Conservation (phyloP, 2,797 vertebrate species). For the Acipenser oxyrinchus region DNA sequence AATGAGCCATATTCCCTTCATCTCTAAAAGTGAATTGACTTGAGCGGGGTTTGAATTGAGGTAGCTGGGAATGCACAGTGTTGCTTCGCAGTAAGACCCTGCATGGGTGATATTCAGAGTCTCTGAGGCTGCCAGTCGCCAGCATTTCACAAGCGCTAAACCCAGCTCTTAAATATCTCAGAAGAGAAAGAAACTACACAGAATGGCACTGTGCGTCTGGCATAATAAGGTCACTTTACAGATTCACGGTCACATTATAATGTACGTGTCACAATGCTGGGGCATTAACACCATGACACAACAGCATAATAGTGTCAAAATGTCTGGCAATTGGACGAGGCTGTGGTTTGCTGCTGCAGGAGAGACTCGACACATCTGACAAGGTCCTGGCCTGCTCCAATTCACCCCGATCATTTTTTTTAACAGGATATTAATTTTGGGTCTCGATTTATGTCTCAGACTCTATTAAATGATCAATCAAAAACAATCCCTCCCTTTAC, state of each 20-base stretch:
- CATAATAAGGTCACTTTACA: slow-evolving; percentile 1
- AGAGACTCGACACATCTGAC: slow-evolving; percentile 4
- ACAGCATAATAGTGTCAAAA: not conserved
- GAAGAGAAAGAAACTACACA: not conserved
- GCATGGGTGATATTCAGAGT: too few species aligned
- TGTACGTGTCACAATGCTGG: not conserved
- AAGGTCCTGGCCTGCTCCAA: not conserved
- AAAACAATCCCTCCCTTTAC: slow-evolving; percentile 26
- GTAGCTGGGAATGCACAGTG: too few species aligned
- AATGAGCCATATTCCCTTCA: too few species aligned
- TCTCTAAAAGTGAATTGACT: too few species aligned
- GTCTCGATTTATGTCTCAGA: slow-evolving; percentile 27
- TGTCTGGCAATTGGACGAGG: not conserved
- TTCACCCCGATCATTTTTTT: slow-evolving; percentile 14
- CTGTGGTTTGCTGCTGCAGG: not conserved
- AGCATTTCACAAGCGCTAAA: not conserved
- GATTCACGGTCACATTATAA: slow-evolving; percentile 1
- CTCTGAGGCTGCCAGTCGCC: too few species aligned
- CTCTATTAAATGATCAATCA: slow-evolving; percentile 34
- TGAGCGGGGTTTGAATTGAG: too few species aligned
- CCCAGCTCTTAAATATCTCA: not conserved
- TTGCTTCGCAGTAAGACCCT: too few species aligned
- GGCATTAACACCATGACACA: not conserved
- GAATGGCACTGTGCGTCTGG: not conserved
- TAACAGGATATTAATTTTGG: slow-evolving; percentile 36